Conservation (phyloP, 2,888 invertebrate genomes). For the Amiota communis region DNA sequence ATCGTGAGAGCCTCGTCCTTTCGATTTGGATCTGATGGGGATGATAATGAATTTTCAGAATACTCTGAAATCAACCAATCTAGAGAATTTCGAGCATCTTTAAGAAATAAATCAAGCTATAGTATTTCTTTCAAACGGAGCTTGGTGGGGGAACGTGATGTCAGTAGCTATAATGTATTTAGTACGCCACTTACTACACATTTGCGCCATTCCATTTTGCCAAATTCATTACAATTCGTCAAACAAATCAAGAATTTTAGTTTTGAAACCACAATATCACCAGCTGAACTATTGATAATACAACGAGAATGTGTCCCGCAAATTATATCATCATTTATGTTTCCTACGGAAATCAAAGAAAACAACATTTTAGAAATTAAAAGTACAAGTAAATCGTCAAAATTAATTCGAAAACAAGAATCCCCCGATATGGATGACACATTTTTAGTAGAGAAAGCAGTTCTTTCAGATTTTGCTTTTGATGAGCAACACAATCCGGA, state of each 20-base stretch:
- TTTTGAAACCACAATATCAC: too few species aligned
- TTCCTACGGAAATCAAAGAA: conserved; percentile 48
- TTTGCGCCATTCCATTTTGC: background rate
- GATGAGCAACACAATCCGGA: conserved; percentile 61
- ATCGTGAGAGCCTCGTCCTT: background rate
- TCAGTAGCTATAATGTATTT: too few species aligned
- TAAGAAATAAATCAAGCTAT: background rate
- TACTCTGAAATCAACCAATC: too few species aligned
- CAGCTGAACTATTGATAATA: conserved; percentile 39
- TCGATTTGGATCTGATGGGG: background rate
- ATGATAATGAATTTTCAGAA: too few species aligned
- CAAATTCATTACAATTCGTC: background rate
- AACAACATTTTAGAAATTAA: background rate
- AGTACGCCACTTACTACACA: too few species aligned
- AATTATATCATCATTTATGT: conserved; percentile 64
- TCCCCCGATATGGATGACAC: background rate
- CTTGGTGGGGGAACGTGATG: background rate
- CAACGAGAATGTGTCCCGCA: conserved; percentile 56
- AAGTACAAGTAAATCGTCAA: background rate
- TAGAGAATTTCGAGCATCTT: too few species aligned
- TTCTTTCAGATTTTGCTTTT: conserved; percentile 36
- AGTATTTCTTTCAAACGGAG: background rate
- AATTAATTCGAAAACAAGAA: background rate
- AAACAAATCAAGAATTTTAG: too few species aligned
- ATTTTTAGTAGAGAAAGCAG: background rate